A percentile compares a stretch with the other conserved stretches of the same genome.
Evolutionary conservation across 92 coral and sea anemone species (phyloP).

Genomic region (Umimayanthus kanabou): DNA sequence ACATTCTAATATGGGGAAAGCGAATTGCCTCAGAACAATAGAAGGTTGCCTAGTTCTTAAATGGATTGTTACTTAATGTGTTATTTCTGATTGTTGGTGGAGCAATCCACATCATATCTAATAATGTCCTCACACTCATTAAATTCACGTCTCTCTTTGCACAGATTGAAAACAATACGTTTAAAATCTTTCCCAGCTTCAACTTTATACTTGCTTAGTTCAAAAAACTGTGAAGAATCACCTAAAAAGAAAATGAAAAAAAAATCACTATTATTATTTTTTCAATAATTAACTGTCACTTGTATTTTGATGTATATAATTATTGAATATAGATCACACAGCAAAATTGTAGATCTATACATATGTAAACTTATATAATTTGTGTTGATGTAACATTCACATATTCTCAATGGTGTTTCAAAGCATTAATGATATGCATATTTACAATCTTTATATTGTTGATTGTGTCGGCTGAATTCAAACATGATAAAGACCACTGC

Average conservation of each 20-base stretch:
- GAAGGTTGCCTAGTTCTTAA: no score
- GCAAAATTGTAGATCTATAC: constrained; percentile 5
- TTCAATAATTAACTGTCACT: constrained; percentile 30
- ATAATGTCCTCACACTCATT: no score
- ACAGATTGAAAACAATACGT: constrained; percentile 48
- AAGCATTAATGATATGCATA: constrained; percentile 1
- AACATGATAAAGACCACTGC: constrained; percentile 20
- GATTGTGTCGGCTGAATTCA: constrained; percentile 9
- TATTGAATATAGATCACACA: constrained; percentile 4
- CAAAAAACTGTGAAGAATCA: constrained; percentile 46
- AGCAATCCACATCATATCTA: no score
- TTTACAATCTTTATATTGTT: constrained; percentile 15
- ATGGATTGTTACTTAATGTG: no score
- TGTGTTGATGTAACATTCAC: constrained; percentile 6
- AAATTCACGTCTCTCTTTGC: no score
- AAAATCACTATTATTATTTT: neutral
- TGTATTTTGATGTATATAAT: neutral
- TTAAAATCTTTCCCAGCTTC: constrained; percentile 60
- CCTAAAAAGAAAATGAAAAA: constrained; percentile 40
- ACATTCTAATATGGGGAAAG: no score
- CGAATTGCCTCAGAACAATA: no score
- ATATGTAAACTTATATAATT: neutral
- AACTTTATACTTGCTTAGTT: constrained; percentile 45
- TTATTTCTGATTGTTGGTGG: no score
- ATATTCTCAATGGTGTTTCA: constrained; percentile 10